Evolutionary conservation across 2,888 invertebrate genomes (phyloP).

Genomic region (Chymomyza procnemis): DNA sequence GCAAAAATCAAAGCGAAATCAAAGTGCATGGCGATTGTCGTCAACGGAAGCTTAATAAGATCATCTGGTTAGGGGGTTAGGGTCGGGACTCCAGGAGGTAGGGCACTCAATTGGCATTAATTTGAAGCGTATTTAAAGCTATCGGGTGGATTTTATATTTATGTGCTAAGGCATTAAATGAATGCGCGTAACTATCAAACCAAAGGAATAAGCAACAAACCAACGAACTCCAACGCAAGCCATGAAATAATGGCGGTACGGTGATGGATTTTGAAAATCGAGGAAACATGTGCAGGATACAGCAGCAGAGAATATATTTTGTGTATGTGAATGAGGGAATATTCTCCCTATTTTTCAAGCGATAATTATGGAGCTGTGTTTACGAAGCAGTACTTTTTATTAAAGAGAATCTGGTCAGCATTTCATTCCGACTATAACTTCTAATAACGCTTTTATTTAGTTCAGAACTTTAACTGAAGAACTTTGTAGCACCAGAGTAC

Average conservation of each 20-base stretch:
- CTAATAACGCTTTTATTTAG: too few relatives aligned
- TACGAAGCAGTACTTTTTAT: too few relatives aligned
- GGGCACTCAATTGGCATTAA: conserved; percentile 53
- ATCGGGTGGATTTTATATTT: conserved; percentile 54
- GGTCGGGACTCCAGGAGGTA: neutral
- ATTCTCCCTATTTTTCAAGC: too few relatives aligned
- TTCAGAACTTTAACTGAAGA: too few relatives aligned
- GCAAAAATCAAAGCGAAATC: conserved; percentile 71
- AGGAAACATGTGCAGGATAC: too few relatives aligned
- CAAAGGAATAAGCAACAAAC: neutral
- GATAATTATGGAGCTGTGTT: too few relatives aligned
- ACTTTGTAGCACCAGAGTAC: too few relatives aligned
- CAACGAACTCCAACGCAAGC: neutral
- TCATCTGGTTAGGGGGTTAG: neutral
- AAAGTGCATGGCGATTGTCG: conserved; percentile 1
- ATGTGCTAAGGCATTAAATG: conserved; percentile 38
- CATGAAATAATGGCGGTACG: conserved; percentile 10
- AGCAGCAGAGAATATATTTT: too few relatives aligned
- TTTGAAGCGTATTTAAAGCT: conserved; percentile 72
- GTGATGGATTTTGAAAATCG: neutral
- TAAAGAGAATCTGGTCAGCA: too few relatives aligned
- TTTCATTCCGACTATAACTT: too few relatives aligned
- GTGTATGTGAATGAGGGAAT: too few relatives aligned
- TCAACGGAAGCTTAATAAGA: neutral
- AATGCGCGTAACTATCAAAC: conserved; percentile 30